These are phyloP conservation scores for Ellobium chinense DNA, from an alignment of 2,888 invertebrate genomes.

Conservation along the genomic window DNA sequence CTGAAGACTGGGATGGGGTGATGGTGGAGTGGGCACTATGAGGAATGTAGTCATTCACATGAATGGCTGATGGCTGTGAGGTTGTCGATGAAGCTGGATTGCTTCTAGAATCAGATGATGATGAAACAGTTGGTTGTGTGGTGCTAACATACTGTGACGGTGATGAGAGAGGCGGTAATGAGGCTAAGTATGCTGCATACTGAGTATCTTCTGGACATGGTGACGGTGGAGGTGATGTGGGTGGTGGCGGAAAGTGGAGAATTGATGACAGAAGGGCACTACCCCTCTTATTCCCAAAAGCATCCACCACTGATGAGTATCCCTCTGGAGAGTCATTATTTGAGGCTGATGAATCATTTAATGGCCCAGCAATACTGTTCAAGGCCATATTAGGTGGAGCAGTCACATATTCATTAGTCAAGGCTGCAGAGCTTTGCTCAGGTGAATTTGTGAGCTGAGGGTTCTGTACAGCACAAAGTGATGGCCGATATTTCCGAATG, in stretches of 20 bases:
- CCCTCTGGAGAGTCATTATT: neutral
- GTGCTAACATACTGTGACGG: neutral
- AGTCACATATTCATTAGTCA: no score
- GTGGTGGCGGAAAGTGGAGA: neutral
- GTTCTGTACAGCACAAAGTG: no score
- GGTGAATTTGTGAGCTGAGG: no score
- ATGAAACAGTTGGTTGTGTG: neutral
- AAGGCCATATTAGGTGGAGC: no score
- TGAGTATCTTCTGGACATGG: constrained; percentile 16
- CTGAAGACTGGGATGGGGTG: neutral
- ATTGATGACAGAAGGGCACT: neutral
- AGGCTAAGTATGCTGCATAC: neutral
- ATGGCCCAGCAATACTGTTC: no score
- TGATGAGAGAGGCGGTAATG: neutral
- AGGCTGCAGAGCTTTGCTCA: no score
- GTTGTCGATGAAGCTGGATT: neutral
- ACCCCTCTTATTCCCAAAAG: neutral
- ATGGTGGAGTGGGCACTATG: neutral
- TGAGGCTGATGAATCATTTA: neutral
- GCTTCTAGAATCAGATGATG: neutral
- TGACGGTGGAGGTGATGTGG: constrained; percentile 1
- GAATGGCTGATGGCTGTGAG: neutral
- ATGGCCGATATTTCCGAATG: neutral
- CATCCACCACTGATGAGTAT: neutral
- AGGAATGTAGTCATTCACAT: neutral